A percentile compares a stretch with the other conserved stretches of the same genome.
Conservation (phyloP, 2,888 invertebrate species). For the Tolmerus cingulatus region DNA sequence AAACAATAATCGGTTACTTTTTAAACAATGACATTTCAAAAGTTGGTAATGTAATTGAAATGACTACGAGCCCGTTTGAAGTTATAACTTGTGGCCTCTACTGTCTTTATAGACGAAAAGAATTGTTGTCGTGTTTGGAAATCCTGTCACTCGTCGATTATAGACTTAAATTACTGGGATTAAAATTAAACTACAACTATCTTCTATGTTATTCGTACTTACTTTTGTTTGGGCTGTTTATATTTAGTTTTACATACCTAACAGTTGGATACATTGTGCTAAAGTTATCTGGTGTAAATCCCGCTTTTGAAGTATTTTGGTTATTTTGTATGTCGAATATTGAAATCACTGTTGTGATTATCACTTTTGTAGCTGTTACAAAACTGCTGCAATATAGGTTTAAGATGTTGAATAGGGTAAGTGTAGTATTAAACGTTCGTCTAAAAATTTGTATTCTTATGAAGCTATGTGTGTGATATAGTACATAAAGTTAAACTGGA, state of each 20-base stretch:
- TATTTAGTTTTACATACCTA: conserved; percentile 58
- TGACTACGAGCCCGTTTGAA: neutral
- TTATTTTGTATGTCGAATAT: conserved; percentile 60
- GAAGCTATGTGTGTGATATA: too few species aligned
- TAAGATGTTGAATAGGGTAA: conserved; percentile 58
- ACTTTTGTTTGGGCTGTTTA: conserved; percentile 56
- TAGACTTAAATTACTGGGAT: conserved; percentile 56
- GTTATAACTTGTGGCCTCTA: conserved; percentile 53
- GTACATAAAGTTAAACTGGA: too few species aligned
- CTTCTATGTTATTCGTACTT: conserved; percentile 56
- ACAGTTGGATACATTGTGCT: conserved; percentile 58
- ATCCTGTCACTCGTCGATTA: conserved; percentile 56
- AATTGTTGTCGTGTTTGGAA: conserved; percentile 54
- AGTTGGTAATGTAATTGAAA: neutral
- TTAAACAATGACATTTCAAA: neutral
- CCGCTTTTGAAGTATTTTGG: conserved; percentile 59
- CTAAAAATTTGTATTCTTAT: too few species aligned
- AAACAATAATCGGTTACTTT: conserved; percentile 4
- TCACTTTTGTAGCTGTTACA: conserved; percentile 58
- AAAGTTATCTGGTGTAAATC: conserved; percentile 56
- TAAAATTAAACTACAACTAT: conserved; percentile 57
- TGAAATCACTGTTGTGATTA: conserved; percentile 59
- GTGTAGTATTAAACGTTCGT: neutral
- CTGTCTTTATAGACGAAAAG: conserved; percentile 55
- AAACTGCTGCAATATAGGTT: conserved; percentile 58